Evolutionary conservation across 2,888 invertebrate species (phyloP), one percentile per base, ranked within the genome.

Genomic region (Pandemis corylana): DNA sequence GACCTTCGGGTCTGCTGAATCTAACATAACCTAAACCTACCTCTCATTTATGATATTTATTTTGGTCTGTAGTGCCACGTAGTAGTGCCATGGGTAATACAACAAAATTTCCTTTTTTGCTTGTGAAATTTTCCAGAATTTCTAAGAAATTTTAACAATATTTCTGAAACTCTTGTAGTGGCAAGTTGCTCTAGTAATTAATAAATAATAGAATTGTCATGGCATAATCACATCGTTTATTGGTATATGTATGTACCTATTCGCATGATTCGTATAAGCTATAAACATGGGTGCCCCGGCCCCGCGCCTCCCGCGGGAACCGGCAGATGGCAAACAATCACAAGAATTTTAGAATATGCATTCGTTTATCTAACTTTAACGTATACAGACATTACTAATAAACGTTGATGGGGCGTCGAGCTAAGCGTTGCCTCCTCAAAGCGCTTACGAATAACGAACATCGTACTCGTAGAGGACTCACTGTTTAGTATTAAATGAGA

Each of bases 151-250:
- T 4, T 0, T 4, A 36, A 36, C 2, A 36, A 2, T 4, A 36
- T 36, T 20, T 20, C 28, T 0, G 2, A 36, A 36, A 36, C 28
- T 36, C 28, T 36, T 4, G 15, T 53, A 12, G 20, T 20, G 20
- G 20, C 20, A 20, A 53, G 41, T 15, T 53, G 51, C 53, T 53
- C n/a, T 13, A 53, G 41, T 41, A 9, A 41, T 53, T 20, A 51
- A 20, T 67, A 78, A 81, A 80, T 77, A 82, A 83, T 41, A 79
- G 69, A 81, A 80, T 71, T 76, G 76, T 75, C 74, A 77, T 82
- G 81, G 82, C 84, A 84, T 85, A 84, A 85, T 85, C 83, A 85
- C 83, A 83, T 82, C 81, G 80, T 86, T 85, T 86, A 86, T 85
- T 85, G 83, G 81, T 82, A 83, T 82, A 83, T 82, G 80, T 83